Percentiles rank a stretch among this genome's conserved stretches.
Conservation (phyloP, 2,113 vertebrate species). For the Thalassarche chlororhynchos region DNA sequence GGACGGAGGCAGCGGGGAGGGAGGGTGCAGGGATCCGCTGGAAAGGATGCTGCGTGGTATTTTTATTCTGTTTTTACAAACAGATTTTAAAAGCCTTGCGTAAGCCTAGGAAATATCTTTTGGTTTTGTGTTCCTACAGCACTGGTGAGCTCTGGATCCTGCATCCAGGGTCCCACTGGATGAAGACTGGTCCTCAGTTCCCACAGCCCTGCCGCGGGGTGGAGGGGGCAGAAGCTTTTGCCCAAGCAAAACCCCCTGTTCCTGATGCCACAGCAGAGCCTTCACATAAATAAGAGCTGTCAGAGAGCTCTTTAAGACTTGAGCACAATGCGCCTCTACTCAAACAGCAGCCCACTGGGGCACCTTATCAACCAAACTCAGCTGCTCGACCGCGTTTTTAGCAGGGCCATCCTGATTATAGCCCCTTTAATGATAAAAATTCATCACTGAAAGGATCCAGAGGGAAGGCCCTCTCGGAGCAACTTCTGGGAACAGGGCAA, state of each 20-base stretch:
- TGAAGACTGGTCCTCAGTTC: neutral
- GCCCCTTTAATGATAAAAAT: neutral
- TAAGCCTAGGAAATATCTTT: neutral
- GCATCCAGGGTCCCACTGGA: neutral
- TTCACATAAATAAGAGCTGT: neutral
- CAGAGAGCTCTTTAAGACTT: neutral
- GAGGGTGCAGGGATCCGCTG: neutral
- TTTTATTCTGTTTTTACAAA: neutral
- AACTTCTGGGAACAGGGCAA: neutral
- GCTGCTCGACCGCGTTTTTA: neutral
- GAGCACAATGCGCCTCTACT: neutral
- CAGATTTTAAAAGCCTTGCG: neutral
- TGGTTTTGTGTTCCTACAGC: neutral
- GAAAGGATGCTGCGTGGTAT: neutral
- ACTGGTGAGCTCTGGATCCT: neutral
- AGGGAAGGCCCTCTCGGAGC: neutral
- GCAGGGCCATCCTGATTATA: too few relatives aligned
- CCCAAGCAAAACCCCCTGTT: neutral
- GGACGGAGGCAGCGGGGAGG: neutral
- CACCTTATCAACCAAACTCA: neutral
- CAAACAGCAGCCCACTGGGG: neutral
- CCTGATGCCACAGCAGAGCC: neutral
- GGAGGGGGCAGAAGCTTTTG: neutral
- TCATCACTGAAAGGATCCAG: neutral
- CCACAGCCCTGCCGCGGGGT: accelerated